A percentile compares a stretch with the other conserved stretches of the same genome.
These are phyloP conservation scores for Eucidaris tribuloides DNA, from an alignment of 35 echinoderm and acorn worm species.

Conservation along the genomic window DNA sequence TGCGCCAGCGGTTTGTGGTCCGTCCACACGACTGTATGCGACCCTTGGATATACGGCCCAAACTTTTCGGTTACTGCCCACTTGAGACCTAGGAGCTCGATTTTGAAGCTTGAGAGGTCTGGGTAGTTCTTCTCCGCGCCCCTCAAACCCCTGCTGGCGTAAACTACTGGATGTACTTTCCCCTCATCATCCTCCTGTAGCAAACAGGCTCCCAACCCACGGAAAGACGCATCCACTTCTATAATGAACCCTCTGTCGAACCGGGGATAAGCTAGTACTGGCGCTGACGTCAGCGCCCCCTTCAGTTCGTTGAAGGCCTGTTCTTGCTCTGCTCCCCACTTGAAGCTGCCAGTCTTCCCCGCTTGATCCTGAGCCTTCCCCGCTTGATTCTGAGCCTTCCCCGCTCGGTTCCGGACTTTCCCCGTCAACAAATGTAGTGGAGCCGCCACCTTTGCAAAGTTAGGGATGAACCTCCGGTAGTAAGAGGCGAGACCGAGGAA, in stretches of 20 bases:
- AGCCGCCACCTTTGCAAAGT: slow-evolving; percentile 13
- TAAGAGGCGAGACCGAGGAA: slow-evolving; percentile 40
- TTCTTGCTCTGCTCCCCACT: background rate
- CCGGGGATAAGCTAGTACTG: slow-evolving; percentile 25
- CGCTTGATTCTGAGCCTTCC: background rate
- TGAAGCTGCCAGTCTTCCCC: background rate
- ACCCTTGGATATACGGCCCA: slow-evolving; percentile 3
- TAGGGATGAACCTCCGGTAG: slow-evolving; percentile 25
- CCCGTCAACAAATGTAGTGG: slow-evolving; percentile 23
- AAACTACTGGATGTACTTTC: slow-evolving; percentile 5
- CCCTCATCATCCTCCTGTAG: slow-evolving; percentile 8
- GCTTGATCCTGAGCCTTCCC: background rate
- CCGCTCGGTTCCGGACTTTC: background rate
- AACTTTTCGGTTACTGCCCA: slow-evolving; percentile 56
- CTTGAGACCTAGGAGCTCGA: slow-evolving; percentile 42
- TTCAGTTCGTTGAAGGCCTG: slow-evolving; percentile 15
- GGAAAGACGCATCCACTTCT: background rate
- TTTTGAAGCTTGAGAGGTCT: slow-evolving; percentile 47
- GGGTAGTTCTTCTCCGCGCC: slow-evolving; percentile 28
- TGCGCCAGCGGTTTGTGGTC: slow-evolving; percentile 18
- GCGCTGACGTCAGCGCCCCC: background rate
- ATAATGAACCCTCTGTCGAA: slow-evolving; percentile 8
- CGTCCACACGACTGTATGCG: background rate
- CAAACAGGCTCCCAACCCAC: background rate
- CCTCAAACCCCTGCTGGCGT: slow-evolving; percentile 17